phyloP scores from a whole-genome alignment of 1,140 invertebrate genomes.

The Zelostemma sp. region DNA sequence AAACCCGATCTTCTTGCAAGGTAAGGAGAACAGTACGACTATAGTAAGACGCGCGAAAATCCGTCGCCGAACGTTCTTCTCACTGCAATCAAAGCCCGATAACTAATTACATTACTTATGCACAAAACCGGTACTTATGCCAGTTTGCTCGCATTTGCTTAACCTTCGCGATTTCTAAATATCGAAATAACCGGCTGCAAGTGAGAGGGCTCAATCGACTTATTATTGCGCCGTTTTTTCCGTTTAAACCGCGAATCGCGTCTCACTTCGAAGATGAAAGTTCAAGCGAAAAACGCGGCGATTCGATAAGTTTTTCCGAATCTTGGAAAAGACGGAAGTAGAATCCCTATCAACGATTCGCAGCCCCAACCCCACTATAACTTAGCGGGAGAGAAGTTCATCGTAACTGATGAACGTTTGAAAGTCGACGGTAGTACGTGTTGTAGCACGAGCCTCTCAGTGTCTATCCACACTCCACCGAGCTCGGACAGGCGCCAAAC shows the following conservation, averaged over 20 bases:
- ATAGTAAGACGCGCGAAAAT: too few relatives aligned
- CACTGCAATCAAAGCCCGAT: too few relatives aligned
- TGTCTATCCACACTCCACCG: conserved; percentile 33
- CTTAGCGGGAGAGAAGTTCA: conserved; percentile 25
- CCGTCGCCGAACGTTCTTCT: too few relatives aligned
- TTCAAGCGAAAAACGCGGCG: too few relatives aligned
- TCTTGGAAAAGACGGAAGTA: background rate
- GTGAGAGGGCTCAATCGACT: conserved; percentile 17
- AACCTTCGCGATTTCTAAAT: conserved; percentile 35
- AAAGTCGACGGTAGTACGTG: conserved; percentile 40
- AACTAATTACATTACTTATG: too few relatives aligned
- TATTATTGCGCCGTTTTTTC: conserved; percentile 4
- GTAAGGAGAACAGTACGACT: too few relatives aligned
- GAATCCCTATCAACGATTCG: conserved; percentile 8
- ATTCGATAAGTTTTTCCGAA: too few relatives aligned
- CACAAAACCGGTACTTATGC: too few relatives aligned
- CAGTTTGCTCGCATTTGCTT: conserved; percentile 28
- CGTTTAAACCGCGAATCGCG: background rate
- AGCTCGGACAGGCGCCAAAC: conserved; percentile 29
- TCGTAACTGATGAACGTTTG: conserved; percentile 29
- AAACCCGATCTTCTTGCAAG: too few relatives aligned
- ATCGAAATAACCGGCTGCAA: conserved; percentile 19
- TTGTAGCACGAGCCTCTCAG: conserved; percentile 37
- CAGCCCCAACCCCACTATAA: conserved; percentile 35
- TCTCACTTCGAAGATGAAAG: background rate